Conservation (phyloP, 2,113 vertebrate genomes). For the Drymodes brunneopygia region DNA sequence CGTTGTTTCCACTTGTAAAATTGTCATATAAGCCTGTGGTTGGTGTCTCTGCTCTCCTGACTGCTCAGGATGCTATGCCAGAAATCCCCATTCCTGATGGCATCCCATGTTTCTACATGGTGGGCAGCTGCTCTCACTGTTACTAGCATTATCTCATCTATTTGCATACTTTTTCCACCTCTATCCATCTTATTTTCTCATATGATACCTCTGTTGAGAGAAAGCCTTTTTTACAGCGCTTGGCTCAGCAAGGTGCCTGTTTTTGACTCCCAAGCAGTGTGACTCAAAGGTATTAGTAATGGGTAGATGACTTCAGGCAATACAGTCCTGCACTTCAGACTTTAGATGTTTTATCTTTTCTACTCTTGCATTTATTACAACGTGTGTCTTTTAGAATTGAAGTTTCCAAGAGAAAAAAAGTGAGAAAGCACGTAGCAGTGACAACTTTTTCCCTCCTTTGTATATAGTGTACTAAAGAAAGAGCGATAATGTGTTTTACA, state of each 20-base stretch:
- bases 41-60: not conserved
- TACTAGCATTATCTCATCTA: not conserved
- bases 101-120: fast-evolving
- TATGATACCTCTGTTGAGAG: not conserved
- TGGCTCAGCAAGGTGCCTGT: not conserved
- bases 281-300: not conserved
- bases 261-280: not conserved
- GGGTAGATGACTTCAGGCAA: not conserved
- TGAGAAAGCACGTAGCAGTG: not conserved
- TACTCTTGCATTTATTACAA: not conserved
- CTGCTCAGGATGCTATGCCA: not conserved
- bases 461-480: not conserved
- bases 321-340: not conserved
- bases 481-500: not conserved
- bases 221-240: not conserved
- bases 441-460: not conserved
- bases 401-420: not conserved
- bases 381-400: not conserved
- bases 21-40: not conserved
- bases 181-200: not conserved
- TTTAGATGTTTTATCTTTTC: not conserved
- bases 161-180: not conserved
- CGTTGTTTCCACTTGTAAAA: not conserved
- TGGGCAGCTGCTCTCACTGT: not conserved
- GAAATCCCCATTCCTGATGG: not conserved